A percentile compares a stretch with the other conserved stretches of the same genome.
Evolutionary conservation across 1,140 invertebrate species (phyloP).

Genomic region (Penaeus chinensis): DNA sequence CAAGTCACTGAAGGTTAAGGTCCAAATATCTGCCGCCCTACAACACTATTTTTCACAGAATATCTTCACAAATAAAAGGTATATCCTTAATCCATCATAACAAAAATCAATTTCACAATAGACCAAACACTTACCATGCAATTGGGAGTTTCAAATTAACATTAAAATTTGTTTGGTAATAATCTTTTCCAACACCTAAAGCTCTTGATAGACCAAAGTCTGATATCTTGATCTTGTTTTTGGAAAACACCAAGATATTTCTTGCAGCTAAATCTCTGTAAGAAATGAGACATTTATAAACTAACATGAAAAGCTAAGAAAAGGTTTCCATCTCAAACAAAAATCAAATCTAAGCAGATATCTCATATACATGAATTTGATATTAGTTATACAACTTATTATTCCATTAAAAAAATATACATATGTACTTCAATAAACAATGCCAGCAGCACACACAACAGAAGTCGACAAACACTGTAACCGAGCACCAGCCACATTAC

Average conservation of each 20-base stretch:
- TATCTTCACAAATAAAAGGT: not conserved
- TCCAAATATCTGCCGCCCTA: no score
- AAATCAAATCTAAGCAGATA: not conserved
- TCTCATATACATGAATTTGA: no score
- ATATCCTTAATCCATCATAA: constrained; percentile 31
- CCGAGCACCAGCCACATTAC: constrained; percentile 65
- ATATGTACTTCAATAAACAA: no score
- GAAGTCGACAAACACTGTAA: not conserved
- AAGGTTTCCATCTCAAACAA: not conserved
- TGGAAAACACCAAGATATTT: constrained; percentile 95
- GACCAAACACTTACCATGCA: constrained; percentile 81
- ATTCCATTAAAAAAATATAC: no score
- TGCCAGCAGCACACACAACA: no score
- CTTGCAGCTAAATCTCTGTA: constrained; percentile 90
- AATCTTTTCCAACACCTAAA: constrained; percentile 97
- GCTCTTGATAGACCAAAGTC: constrained; percentile 96
- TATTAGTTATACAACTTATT: no score
- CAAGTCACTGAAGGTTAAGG: no score
- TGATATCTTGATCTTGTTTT: constrained; percentile 97
- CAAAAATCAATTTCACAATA: constrained; percentile 4
- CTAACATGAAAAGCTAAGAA: not conserved
- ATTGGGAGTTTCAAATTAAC: constrained; percentile 97
- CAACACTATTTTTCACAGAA: no score
- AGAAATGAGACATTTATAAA: constrained; percentile 62
- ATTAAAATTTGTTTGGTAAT: constrained; percentile 99